Evolutionary conservation across 2,888 invertebrate species (phyloP), one percentile per base, ranked within the genome.

Genomic region (Podotricha telesiphe): DNA sequence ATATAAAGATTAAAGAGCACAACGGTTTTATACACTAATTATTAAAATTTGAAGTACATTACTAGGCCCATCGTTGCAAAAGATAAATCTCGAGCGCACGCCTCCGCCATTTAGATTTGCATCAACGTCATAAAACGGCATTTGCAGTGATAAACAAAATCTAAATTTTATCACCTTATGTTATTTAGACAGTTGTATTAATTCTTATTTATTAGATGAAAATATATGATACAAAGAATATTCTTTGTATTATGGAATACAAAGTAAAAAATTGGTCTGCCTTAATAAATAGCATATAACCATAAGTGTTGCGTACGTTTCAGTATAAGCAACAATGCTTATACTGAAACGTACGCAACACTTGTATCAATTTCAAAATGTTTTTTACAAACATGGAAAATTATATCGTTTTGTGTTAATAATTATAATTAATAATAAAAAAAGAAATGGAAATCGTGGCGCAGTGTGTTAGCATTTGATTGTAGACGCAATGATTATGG

Each of bases 101-200:
- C 73, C 69, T 75, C 65, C 59, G 61, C 69, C 74, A 76, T 76
- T 74, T 68, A 76, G 76, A 76, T 76, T 50, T 22, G 22, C 55
- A 76, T 76, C 76, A 51, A 65, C 58, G 68, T 69, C 64, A 69
- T 70, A 71, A 73, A 69, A 63, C 67, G 69, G 67, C 70, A 74
- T 72, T 68, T 65, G 63, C 28, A 37, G 53, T 66, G 69, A 69
- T 71, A 67, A 71, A 73, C 72, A 67, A 62, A 65, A 67, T 56
- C 22, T 58, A 68, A 58, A 66, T 66, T 62, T 58, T 58, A 71
- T 62, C 61, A 68, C 40, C 53, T 68, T 62, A 66, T 45, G 53
- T 63, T 42, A 58, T 59, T 37, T 20, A 53, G 47, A 66, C 22
- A n/a, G n/a, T 8, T 42, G 11, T 22, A 45, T 45, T 59, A 22